phyloP scores from a whole-genome alignment of 1,140 invertebrate genomes.

The Achroia grisella region DNA sequence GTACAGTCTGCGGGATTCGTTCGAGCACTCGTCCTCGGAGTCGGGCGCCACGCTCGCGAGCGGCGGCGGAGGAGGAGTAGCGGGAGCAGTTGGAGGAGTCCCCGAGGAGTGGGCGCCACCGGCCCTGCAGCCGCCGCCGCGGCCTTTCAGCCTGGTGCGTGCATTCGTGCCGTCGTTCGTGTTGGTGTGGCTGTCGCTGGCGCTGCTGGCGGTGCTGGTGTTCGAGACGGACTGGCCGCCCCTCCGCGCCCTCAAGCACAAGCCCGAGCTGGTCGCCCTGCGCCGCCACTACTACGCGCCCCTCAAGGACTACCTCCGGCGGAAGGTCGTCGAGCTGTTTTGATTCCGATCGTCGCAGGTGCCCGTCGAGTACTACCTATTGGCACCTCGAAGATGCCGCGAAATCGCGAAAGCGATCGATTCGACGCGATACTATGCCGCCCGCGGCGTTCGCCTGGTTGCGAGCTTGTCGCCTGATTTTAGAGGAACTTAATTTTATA shows the following conservation, averaged over 20 bases:
- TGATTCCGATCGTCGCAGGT: constrained; percentile 34
- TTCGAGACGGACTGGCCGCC: constrained; percentile 84
- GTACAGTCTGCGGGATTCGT: constrained; percentile 83
- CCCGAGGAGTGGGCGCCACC: constrained; percentile 66
- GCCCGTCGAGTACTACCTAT: neutral
- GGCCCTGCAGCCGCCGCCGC: constrained; percentile 69
- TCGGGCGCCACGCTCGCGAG: constrained; percentile 75
- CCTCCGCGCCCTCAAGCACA: constrained; percentile 80
- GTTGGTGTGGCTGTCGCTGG: constrained; percentile 78
- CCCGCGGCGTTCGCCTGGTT: no score
- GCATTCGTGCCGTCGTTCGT: constrained; percentile 83
- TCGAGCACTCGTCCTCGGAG: constrained; percentile 85
- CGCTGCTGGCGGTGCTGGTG: constrained; percentile 78
- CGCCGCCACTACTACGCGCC: constrained; percentile 88
- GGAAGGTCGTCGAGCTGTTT: constrained; percentile 66
- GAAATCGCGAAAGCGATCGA: neutral
- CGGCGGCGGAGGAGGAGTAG: constrained; percentile 32
- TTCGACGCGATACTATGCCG: no score
- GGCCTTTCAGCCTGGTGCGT: constrained; percentile 77
- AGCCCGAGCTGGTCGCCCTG: constrained; percentile 85
- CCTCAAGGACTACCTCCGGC: constrained; percentile 82
- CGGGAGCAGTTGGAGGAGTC: constrained; percentile 16
- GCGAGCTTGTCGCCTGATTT: no score
- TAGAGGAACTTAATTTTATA: no score
- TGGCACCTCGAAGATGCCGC: neutral